Evolutionary conservation across 2,113 vertebrate genomes (phyloP), one percentile per base, ranked within the genome.

Genomic region (Salvelinus sp.): DNA sequence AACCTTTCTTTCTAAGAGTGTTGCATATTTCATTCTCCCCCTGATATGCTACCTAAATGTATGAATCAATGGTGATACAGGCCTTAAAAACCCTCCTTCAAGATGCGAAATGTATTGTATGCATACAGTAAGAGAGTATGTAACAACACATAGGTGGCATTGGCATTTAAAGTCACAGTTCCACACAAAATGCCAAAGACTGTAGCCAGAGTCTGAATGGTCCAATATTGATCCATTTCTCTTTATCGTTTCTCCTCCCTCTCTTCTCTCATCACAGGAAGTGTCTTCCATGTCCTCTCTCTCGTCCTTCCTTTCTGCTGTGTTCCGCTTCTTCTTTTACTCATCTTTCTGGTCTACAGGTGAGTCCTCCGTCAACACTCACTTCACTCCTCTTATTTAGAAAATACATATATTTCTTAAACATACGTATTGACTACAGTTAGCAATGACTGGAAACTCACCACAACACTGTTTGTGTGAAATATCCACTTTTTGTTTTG

Each of bases 281-380:
- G 9, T 18, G 5, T 44, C 0, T n/a, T 7, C 38, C 71, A 5
- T 20, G 12, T 72, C 6, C 6, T 33, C 44, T 7, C 10, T 22
- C 16, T 71, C 14, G 5, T 79, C 25, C 0, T 76, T 2, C 0
- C 72, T 38, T 1, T 58, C 30, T 4, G 83, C 18, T 2, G 83
- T 3, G 10, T 82, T 44, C 4, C 88, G 30, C 14, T 88, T 1
- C 0, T 82, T 2, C 4, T 75, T 16, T 1, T 66, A 0, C 0
- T 82, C 72, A 1, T 84, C 25, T 4, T 83, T 1, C 6, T 82
- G 16, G 10, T 86, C 27, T 76, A 54, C 75, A 92, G 89, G 91
- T 93, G 84, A 62, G 58, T 9, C 20, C 6, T 62, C 58, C 62
- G 44, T 16, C 58, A 27, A 54, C 23, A 27, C 7, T 44, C 14